These are phyloP conservation scores for Pomatostomus ruficeps DNA, from an alignment of 2,113 vertebrate species.

Conservation along the genomic window DNA sequence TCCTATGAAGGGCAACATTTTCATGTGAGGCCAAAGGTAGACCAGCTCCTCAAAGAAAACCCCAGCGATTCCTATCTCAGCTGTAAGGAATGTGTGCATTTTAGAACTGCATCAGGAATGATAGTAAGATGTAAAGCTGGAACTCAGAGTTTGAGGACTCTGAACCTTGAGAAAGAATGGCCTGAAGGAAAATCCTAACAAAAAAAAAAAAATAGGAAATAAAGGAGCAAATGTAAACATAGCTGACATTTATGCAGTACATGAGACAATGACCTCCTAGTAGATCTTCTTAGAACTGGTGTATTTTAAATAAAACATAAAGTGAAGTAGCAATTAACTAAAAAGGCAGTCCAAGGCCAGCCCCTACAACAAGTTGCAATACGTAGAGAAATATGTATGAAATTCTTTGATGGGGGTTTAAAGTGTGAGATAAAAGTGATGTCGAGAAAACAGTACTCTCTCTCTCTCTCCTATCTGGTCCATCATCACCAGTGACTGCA, in stretches of 20 bases:
- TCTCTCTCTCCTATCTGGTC: not conserved
- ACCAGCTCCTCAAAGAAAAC: not conserved
- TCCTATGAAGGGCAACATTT: not conserved
- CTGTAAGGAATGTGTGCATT: not conserved
- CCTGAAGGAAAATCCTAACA: not conserved
- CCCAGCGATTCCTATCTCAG: not conserved
- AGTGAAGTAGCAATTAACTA: conserved; percentile 14
- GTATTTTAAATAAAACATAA: conserved; percentile 12
- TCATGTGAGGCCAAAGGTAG: not conserved
- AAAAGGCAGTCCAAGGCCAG: conserved; percentile 15
- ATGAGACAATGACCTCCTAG: not conserved
- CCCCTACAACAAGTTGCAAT: conserved; percentile 38
- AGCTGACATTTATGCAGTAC: not conserved
- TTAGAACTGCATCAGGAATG: not conserved
- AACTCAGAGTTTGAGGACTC: not conserved
- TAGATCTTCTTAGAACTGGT: not conserved
- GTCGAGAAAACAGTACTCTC: conserved; percentile 18
- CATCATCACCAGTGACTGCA: not conserved
- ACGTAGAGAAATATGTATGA: conserved; percentile 43
- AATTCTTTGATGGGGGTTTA: conserved; percentile 45
- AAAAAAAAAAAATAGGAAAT: not conserved
- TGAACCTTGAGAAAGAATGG: not conserved
- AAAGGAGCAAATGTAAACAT: conserved; percentile 9
- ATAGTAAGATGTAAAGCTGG: not conserved
- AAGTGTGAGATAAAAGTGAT: conserved; percentile 29